These are phyloP conservation scores for Syngnathoides biaculeatus DNA, from an alignment of 2,113 vertebrate genomes.

Conservation along the genomic window DNA sequence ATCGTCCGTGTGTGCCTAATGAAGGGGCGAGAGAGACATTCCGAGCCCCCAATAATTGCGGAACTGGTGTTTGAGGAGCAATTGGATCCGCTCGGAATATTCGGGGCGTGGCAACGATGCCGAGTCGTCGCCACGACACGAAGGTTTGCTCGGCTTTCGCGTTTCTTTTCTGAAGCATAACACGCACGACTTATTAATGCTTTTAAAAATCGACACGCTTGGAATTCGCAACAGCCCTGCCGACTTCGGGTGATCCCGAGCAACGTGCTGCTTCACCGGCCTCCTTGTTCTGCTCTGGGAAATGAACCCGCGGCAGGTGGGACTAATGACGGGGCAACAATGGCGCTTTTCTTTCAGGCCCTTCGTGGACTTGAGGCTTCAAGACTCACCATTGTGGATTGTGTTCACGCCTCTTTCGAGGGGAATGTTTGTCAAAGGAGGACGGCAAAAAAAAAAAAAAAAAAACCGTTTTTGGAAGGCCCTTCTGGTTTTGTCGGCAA, in stretches of 20 bases:
- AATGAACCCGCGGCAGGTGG: neutral
- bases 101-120: neutral
- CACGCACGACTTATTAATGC: no score
- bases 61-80: neutral
- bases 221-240: no score
- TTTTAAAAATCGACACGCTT: no score
- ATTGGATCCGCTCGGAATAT: neutral
- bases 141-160: neutral
- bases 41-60: neutral
- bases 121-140: neutral
- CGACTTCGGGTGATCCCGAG: no score
- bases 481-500: neutral
- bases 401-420: constrained; percentile 21
- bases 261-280: neutral
- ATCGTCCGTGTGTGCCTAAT: neutral
- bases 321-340: neutral
- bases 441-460: constrained; percentile 6
- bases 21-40: neutral
- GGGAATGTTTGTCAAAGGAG: constrained; percentile 50
- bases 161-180: neutral
- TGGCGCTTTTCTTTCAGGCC: no score
- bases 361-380: no score
- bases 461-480: neutral
- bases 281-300: neutral
- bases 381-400: neutral